phyloP scores from a whole-genome alignment of 2,797 vertebrate species.

The Oreortyx pictus region DNA sequence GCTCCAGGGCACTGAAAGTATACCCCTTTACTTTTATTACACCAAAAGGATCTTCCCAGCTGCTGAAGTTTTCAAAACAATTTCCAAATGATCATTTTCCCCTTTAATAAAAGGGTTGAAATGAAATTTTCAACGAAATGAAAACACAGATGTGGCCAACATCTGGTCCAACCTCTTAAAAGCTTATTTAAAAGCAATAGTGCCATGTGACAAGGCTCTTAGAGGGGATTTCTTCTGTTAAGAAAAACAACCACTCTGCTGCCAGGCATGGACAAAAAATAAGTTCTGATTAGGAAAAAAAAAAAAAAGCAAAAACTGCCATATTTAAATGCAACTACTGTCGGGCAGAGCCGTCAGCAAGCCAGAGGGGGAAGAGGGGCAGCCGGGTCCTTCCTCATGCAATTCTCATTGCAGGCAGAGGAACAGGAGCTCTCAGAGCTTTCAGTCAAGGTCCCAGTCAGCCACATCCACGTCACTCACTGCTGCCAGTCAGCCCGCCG shows the following conservation, averaged over 20 bases:
- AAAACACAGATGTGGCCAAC: constrained; percentile 74
- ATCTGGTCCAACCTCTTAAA: constrained; percentile 72
- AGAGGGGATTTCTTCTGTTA: constrained; percentile 10
- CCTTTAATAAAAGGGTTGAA: constrained; percentile 46
- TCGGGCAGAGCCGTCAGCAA: not conserved
- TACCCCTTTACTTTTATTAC: not conserved
- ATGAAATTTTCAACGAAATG: not conserved
- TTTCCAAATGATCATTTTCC: constrained; percentile 51
- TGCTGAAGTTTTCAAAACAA: constrained; percentile 41
- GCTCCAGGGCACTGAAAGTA: not conserved
- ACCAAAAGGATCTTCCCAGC: constrained; percentile 23
- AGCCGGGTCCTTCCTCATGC: not conserved
- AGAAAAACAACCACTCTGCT: constrained; percentile 41
- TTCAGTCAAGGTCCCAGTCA: constrained; percentile 16
- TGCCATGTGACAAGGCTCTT: constrained; percentile 55
- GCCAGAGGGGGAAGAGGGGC: not conserved
- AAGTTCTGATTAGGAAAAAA: constrained; percentile 6
- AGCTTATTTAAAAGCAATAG: constrained; percentile 67
- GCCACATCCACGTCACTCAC: not conserved
- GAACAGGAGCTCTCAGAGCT: not conserved
- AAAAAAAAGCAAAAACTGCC: not conserved
- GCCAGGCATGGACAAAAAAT: constrained; percentile 51
- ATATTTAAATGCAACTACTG: not conserved
- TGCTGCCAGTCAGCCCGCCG: not conserved
- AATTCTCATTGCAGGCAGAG: fast-evolving